Conservation (phyloP, 2,888 invertebrate species). For the Nomada ruficornis region DNA sequence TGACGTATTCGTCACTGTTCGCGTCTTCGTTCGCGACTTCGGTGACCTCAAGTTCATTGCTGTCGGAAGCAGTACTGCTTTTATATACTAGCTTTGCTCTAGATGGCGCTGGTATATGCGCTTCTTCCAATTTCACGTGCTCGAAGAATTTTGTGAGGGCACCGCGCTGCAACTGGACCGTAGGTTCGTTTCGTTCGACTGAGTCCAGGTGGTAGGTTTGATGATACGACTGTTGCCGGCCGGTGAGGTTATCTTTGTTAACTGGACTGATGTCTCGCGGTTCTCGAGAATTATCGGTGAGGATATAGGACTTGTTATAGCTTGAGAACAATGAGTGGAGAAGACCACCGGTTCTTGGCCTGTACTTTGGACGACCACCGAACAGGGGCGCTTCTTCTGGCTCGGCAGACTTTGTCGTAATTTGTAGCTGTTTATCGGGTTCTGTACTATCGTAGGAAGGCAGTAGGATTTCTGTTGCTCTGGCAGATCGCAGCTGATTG, state of each 20-base stretch:
- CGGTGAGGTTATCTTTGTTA: constrained; percentile 58
- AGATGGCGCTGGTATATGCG: constrained; percentile 84
- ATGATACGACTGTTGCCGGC: constrained; percentile 61
- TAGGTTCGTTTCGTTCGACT: constrained; percentile 62
- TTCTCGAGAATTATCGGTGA: constrained; percentile 74
- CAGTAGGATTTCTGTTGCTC: constrained; percentile 64
- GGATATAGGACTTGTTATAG: constrained; percentile 80
- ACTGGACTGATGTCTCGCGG: constrained; percentile 62
- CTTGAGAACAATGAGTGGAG: constrained; percentile 81
- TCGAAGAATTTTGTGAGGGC: constrained; percentile 75
- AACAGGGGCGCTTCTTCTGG: constrained; percentile 61
- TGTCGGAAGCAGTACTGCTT: constrained; percentile 49
- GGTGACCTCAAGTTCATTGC: constrained; percentile 49
- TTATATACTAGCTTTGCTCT: constrained; percentile 80
- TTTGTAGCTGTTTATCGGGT: constrained; percentile 56
- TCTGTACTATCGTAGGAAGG: constrained; percentile 62
- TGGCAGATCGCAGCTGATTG: constrained; percentile 58
- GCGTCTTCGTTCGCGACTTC: constrained; percentile 46
- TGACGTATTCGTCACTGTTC: constrained; percentile 48
- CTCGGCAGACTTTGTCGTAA: constrained; percentile 49
- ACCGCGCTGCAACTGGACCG: constrained; percentile 66
- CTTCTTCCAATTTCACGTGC: constrained; percentile 84
- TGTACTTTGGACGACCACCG: constrained; percentile 53
- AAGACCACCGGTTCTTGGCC: constrained; percentile 68
- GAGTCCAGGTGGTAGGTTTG: constrained; percentile 63